A percentile compares a stretch with the other conserved stretches of the same genome.
These are phyloP conservation scores for Lasiommata megera DNA, from an alignment of 2,888 invertebrate species.

Conservation along the genomic window DNA sequence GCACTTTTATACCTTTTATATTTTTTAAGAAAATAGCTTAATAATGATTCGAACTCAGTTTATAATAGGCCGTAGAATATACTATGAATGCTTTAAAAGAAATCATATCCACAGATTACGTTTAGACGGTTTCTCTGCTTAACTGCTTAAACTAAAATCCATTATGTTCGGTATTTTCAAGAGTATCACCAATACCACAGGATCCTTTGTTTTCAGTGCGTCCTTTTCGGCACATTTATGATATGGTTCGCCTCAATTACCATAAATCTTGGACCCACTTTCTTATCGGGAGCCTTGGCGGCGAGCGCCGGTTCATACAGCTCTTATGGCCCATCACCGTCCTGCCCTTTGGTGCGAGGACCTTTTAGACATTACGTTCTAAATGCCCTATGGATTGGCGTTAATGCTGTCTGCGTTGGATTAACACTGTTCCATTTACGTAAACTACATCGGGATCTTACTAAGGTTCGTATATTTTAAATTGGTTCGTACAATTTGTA, in stretches of 20 bases:
- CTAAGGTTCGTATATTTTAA: slow-evolving; percentile 77
- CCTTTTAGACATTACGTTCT: slow-evolving; percentile 94
- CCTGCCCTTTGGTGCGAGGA: slow-evolving; percentile 92
- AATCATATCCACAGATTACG: neutral
- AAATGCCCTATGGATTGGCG: slow-evolving; percentile 94
- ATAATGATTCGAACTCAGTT: neutral
- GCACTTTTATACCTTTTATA: slow-evolving; percentile 5
- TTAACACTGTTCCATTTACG: slow-evolving; percentile 91
- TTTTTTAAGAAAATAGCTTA: neutral
- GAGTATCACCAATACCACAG: neutral
- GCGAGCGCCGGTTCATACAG: slow-evolving; percentile 88
- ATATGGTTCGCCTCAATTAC: slow-evolving; percentile 96
- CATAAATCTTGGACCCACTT: slow-evolving; percentile 94
- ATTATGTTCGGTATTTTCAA: neutral
- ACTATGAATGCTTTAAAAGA: neutral
- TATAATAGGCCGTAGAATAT: neutral
- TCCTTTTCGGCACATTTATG: slow-evolving; percentile 94
- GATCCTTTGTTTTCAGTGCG: slow-evolving; percentile 84
- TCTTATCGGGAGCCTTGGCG: slow-evolving; percentile 90
- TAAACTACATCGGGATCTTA: slow-evolving; percentile 90
- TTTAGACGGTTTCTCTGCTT: too few species aligned
- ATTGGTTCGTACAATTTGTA: neutral
- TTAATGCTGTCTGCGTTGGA: slow-evolving; percentile 92
- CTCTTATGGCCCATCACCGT: slow-evolving; percentile 86
- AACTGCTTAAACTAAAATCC: neutral